Evolutionary conservation across 2,113 vertebrate genomes (phyloP).

Genomic region (Motacilla tschutschensis): DNA sequence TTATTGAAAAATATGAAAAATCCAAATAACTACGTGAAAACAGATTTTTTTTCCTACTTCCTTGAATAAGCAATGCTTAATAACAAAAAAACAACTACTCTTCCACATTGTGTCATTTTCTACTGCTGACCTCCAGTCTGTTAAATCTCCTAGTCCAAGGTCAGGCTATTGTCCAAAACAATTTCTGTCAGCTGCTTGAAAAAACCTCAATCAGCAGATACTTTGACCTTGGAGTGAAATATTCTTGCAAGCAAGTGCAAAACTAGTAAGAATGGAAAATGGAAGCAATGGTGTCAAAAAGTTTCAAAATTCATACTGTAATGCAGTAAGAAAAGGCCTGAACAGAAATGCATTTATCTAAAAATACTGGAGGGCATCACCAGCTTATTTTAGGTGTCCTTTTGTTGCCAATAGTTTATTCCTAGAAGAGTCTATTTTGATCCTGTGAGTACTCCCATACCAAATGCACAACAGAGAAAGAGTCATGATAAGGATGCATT

Average conservation of each 20-base stretch:
- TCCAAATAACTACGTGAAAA: not conserved
- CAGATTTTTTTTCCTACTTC: not conserved
- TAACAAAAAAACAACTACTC: not conserved
- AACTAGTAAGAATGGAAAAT: conserved; percentile 1
- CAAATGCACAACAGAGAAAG: conserved; percentile 11
- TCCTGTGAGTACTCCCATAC: conserved; percentile 11
- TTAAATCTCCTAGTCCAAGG: conserved; percentile 3
- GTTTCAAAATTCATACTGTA: not conserved
- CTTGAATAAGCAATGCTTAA: not conserved
- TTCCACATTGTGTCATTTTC: not conserved
- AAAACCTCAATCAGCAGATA: not conserved
- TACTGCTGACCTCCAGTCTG: conserved; percentile 2
- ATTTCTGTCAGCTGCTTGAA: conserved; percentile 11
- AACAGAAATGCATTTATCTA: conserved; percentile 29
- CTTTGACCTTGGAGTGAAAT: conserved; percentile 11
- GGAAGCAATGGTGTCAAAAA: not conserved
- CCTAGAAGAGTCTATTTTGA: conserved; percentile 52
- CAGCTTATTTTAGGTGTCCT: conserved; percentile 41
- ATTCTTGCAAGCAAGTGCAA: not conserved
- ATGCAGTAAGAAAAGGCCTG: not conserved
- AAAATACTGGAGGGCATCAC: conserved; percentile 33
- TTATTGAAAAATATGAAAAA: not conserved
- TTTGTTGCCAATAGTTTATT: conserved; percentile 31
- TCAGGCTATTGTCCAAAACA: conserved; percentile 11
- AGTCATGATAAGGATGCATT: conserved; percentile 3